A percentile compares a stretch with the other conserved stretches of the same genome.
Evolutionary conservation across 1,140 invertebrate species (phyloP).

Genomic region (Drosophila melanica): DNA sequence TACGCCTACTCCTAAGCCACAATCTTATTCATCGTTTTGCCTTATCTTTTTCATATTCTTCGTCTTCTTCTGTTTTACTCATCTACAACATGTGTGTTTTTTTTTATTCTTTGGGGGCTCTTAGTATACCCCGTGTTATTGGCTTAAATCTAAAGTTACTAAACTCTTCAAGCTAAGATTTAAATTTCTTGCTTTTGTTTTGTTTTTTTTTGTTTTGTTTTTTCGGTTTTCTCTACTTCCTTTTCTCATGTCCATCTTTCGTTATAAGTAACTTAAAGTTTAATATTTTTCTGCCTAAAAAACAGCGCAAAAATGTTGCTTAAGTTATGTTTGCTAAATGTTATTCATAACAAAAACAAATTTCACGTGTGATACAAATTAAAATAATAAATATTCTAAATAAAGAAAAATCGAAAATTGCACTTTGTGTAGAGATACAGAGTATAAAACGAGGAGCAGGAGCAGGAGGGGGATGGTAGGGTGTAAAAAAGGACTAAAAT

Average conservation of each 20-base stretch:
- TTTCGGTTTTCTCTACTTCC: not conserved
- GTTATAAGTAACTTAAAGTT: constrained; percentile 59
- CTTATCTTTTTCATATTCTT: not conserved
- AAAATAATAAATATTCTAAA: constrained; percentile 11
- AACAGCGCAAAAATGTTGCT: constrained; percentile 50
- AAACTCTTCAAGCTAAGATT: constrained; percentile 38
- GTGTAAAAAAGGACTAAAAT: constrained; percentile 35
- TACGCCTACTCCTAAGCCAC: constrained; percentile 24
- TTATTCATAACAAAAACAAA: constrained; percentile 54
- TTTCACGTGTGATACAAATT: constrained; percentile 31
- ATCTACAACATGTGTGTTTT: constrained; percentile 35
- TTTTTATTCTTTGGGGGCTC: constrained; percentile 1
- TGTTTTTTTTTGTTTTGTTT: constrained; percentile 4
- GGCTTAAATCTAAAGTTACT: constrained; percentile 31
- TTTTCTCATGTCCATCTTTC: constrained; percentile 1
- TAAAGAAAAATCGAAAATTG: constrained; percentile 55
- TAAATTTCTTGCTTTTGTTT: constrained; percentile 5
- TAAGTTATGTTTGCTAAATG: constrained; percentile 48
- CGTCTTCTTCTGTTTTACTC: constrained; percentile 20
- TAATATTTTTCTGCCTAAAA: constrained; percentile 53
- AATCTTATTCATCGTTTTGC: constrained; percentile 6
- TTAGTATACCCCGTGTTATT: constrained; percentile 17
- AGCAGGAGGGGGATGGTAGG: not conserved
- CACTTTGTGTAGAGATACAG: constrained; percentile 58
- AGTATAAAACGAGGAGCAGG: constrained; percentile 10